phyloP scores from a whole-genome alignment of 2,888 invertebrate genomes.

The Meloe dianella region DNA sequence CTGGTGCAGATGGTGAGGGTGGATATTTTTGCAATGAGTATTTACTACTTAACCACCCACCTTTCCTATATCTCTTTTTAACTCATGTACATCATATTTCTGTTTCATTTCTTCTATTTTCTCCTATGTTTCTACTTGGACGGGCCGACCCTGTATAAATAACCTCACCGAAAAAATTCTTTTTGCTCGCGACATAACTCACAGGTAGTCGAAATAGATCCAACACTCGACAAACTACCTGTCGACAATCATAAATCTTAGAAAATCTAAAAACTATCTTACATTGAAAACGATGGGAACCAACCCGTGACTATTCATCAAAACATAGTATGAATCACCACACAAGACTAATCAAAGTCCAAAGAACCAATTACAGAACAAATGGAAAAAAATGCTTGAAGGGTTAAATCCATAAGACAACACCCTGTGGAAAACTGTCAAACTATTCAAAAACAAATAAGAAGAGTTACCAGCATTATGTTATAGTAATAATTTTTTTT shows the following conservation, averaged over 20 bases:
- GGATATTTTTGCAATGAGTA: too few species aligned
- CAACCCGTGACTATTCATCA: not conserved
- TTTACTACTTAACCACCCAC: too few species aligned
- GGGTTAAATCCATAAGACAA: not conserved
- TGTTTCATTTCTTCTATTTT: too few species aligned
- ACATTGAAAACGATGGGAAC: slow-evolving; percentile 7
- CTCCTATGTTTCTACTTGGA: too few species aligned
- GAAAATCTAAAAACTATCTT: not conserved
- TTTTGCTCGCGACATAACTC: not conserved
- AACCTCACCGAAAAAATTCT: not conserved
- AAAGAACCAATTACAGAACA: not conserved
- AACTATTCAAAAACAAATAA: not conserved
- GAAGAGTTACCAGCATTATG: not conserved
- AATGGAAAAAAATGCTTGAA: slow-evolving; percentile 6
- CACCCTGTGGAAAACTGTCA: not conserved
- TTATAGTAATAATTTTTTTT: too few species aligned
- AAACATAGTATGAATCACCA: not conserved
- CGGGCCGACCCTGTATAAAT: not conserved
- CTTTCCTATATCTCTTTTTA: too few species aligned
- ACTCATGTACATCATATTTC: too few species aligned
- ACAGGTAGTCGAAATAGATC: not conserved
- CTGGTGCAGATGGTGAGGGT: too few species aligned
- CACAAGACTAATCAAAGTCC: not conserved
- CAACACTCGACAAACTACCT: not conserved
- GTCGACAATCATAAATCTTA: not conserved